phyloP scores from a whole-genome alignment of 2,888 invertebrate genomes.

The Pharmacophagus antenor region DNA sequence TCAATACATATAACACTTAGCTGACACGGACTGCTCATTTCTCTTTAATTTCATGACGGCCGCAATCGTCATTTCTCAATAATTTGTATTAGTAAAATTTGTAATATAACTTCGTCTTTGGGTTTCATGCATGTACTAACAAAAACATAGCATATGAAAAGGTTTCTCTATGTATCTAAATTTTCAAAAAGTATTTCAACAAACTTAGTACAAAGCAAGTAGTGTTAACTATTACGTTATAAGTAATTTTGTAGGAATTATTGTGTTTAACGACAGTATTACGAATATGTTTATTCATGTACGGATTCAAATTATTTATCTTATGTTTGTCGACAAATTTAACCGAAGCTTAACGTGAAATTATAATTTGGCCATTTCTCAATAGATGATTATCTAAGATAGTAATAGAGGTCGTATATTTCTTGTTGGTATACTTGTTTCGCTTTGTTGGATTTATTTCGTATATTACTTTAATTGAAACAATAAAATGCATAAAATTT shows the following conservation, averaged over 20 bases:
- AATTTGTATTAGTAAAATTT: background rate
- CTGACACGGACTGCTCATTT: background rate
- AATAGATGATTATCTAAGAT: background rate
- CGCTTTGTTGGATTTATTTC: background rate
- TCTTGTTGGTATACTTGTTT: background rate
- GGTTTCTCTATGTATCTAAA: too few relatives aligned
- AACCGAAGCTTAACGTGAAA: conserved; percentile 13
- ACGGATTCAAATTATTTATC: background rate
- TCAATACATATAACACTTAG: background rate
- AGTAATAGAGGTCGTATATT: background rate
- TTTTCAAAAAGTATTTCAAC: too few relatives aligned
- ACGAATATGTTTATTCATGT: background rate
- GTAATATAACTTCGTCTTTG: too few relatives aligned
- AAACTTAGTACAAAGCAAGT: too few relatives aligned
- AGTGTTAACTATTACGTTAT: too few relatives aligned
- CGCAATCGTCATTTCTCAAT: conserved; percentile 1
- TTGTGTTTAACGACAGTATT: background rate
- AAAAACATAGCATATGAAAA: too few relatives aligned
- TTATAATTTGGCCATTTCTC: background rate
- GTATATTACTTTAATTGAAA: background rate
- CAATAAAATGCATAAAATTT: background rate
- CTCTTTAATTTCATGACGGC: background rate
- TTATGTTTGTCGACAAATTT: conserved; percentile 12
- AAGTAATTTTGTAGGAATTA: too few relatives aligned
- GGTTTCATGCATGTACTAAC: too few relatives aligned